A percentile compares a stretch with the other conserved stretches of the same genome.
These are phyloP conservation scores for Adineta ricciae DNA, from an alignment of 2,888 invertebrate genomes.

Conservation along the genomic window DNA sequence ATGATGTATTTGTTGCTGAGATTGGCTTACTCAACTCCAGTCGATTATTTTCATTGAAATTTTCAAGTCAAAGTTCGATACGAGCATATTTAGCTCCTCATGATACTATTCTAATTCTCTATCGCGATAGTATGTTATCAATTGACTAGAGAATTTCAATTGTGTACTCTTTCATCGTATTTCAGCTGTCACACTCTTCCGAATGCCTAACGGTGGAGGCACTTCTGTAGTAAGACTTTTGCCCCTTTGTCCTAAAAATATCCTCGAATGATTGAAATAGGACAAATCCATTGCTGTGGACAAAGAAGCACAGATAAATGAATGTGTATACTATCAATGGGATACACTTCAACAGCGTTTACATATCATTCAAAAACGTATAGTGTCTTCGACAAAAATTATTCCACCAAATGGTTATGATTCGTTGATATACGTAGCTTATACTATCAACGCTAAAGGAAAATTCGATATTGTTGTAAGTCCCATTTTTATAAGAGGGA, in stretches of 20 bases:
- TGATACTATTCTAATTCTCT: neutral
- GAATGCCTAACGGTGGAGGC: neutral
- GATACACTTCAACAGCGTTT: neutral
- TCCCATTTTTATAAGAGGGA: neutral
- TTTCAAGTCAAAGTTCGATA: neutral
- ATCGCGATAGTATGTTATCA: neutral
- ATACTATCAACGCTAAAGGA: neutral
- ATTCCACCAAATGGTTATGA: neutral
- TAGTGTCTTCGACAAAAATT: neutral
- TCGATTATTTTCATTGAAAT: neutral
- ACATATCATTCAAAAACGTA: neutral
- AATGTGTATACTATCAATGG: neutral
- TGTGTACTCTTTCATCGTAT: neutral
- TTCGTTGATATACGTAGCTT: neutral
- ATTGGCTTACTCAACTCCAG: neutral
- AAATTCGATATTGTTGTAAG: neutral
- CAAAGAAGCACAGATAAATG: neutral
- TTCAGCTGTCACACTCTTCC: neutral
- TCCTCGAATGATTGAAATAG: neutral
- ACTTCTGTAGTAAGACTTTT: neutral
- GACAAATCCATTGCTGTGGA: neutral
- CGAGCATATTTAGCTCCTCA: neutral
- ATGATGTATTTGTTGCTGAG: slow-evolving; percentile 2
- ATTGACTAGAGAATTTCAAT: too few species aligned
- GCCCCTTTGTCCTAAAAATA: too few species aligned